These are phyloP conservation scores for Bellardia bayeri DNA, from an alignment of 2,888 invertebrate genomes.

Conservation along the genomic window DNA sequence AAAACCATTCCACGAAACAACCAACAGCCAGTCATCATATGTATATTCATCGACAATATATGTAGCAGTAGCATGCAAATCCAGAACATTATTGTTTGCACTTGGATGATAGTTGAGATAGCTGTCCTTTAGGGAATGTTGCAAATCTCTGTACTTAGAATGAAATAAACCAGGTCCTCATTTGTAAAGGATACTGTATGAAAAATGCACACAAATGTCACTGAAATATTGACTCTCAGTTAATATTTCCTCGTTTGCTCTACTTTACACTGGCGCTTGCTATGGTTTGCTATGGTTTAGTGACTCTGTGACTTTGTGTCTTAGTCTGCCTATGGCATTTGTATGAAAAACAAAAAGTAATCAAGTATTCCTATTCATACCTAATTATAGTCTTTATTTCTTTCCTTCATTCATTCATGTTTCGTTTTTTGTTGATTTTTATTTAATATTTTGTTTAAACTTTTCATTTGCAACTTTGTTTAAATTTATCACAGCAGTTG, in stretches of 20 bases:
- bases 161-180: background rate
- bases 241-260: background rate
- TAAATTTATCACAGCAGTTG: constrained; percentile 77
- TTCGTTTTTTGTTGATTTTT: constrained; percentile 28
- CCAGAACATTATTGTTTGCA: background rate
- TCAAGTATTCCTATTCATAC: constrained; percentile 63
- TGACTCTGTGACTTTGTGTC: constrained; percentile 29
- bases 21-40: constrained; percentile 33
- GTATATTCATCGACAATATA: background rate
- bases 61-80: background rate
- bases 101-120: no score
- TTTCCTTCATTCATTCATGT: constrained; percentile 52
- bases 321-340: constrained; percentile 40
- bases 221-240: background rate
- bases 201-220: background rate
- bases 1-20: constrained; percentile 9
- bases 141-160: background rate
- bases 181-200: background rate
- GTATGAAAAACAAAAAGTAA: constrained; percentile 33
- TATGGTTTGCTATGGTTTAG: background rate
- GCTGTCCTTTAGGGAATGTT: background rate
- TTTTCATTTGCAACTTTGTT: constrained; percentile 41
- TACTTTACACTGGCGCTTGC: background rate
- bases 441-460: constrained; percentile 51
- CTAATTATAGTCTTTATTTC: constrained; percentile 70